These are phyloP conservation scores for Paradoxurus hermaphroditus DNA, from an alignment of 2,113 vertebrate genomes.

Conservation along the genomic window DNA sequence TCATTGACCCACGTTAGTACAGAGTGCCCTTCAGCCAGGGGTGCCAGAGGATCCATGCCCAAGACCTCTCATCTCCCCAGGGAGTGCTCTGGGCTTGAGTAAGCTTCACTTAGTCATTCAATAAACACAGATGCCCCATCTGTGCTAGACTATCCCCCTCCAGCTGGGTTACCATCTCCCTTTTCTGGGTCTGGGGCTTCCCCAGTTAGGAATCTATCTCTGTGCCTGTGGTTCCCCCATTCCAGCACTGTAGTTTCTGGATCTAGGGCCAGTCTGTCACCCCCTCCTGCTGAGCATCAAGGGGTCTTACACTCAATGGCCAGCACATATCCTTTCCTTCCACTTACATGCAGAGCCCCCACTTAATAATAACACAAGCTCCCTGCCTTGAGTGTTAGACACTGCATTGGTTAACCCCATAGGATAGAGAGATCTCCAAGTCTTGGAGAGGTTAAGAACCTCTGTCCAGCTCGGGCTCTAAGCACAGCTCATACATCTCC, in stretches of 20 bases:
- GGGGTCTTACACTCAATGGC: neutral
- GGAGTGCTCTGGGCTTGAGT: neutral
- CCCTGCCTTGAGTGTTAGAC: neutral
- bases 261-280: neutral
- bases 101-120: neutral
- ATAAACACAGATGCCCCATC: neutral
- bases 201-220: neutral
- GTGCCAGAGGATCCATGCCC: neutral
- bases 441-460: neutral
- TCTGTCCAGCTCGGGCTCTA: neutral
- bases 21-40: neutral
- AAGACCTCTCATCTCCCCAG: neutral
- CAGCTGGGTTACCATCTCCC: too few relatives aligned
- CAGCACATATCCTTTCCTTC: neutral
- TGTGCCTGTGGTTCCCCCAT: neutral
- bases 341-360: neutral
- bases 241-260: neutral
- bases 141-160: neutral
- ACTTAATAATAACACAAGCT: neutral
- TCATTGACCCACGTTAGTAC: neutral
- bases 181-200: neutral
- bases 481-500: neutral
- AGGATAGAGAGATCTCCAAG: neutral
- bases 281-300: neutral
- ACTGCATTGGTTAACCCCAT: neutral